Evolutionary conservation across 2,888 invertebrate species (phyloP).

Genomic region (Synanthedon vespiformis): DNA sequence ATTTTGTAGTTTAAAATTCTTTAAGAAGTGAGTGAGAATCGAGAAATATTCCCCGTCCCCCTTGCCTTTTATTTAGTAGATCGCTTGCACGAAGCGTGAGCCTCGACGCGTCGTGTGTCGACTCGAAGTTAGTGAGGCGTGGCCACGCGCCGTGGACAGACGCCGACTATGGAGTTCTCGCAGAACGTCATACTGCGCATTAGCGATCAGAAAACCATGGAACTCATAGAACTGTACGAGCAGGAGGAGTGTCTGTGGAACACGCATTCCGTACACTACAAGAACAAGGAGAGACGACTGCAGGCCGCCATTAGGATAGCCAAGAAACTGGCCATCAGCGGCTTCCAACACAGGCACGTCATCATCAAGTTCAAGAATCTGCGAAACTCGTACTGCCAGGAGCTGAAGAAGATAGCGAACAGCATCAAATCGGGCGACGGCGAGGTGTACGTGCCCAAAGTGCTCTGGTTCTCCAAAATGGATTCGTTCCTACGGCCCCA

Average conservation of each 20-base stretch:
- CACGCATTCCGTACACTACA: conserved; percentile 20
- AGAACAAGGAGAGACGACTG: conserved; percentile 14
- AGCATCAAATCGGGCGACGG: conserved; percentile 9
- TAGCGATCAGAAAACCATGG: conserved; percentile 18
- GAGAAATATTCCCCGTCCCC: no score
- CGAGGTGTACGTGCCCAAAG: conserved; percentile 24
- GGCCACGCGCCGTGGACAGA: conserved; percentile 16
- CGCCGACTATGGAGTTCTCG: conserved; percentile 4
- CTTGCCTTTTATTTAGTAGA: no score
- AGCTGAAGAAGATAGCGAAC: conserved; percentile 33
- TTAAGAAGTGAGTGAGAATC: no score
- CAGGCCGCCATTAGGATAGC: conserved; percentile 28
- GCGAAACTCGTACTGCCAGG: conserved; percentile 40
- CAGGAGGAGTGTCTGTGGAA: conserved; percentile 36
- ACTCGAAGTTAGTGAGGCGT: conserved; percentile 18
- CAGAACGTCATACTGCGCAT: conserved; percentile 20
- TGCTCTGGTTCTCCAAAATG: conserved; percentile 31
- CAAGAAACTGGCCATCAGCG: conserved; percentile 20
- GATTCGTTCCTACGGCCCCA: conserved; percentile 34
- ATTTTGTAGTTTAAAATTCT: no score
- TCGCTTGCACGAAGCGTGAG: background rate
- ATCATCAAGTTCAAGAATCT: conserved; percentile 42
- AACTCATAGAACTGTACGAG: conserved; percentile 27
- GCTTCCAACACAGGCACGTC: conserved; percentile 33
- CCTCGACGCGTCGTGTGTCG: background rate